Evolutionary conservation across 2,797 vertebrate species (phyloP).

Genomic region (Anguilla pacifica): DNA sequence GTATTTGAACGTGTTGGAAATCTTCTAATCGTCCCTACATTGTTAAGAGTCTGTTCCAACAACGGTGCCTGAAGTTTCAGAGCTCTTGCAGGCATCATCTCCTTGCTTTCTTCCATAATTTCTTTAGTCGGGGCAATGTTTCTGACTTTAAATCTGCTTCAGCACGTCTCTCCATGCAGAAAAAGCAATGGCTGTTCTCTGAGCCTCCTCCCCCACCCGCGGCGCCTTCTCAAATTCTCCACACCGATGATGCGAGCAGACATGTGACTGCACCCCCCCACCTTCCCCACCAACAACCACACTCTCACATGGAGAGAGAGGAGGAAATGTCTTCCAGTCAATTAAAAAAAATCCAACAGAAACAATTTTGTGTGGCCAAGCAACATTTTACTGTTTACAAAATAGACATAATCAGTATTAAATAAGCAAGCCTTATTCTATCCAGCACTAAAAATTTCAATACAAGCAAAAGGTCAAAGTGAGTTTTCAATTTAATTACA

Average conservation of each 20-base stretch:
- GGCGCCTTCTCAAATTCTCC: too few species aligned
- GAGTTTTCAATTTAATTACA: not conserved
- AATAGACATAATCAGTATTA: not conserved
- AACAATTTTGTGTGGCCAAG: not conserved
- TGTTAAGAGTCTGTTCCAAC: not conserved
- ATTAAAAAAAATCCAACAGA: not conserved
- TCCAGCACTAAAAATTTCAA: not conserved
- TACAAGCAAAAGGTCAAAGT: not conserved
- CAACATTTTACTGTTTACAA: not conserved
- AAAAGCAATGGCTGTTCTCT: not conserved
- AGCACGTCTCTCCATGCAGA: not conserved
- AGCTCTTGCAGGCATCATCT: not conserved
- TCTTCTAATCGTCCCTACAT: not conserved
- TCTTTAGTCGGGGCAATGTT: not conserved
- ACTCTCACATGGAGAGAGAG: not conserved
- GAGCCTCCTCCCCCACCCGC: not conserved
- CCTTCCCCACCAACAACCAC: not conserved
- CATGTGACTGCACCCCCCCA: not conserved
- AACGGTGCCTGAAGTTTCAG: not conserved
- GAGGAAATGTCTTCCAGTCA: not conserved
- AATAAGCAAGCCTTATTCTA: not conserved
- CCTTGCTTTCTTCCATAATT: not conserved
- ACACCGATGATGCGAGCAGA: not conserved
- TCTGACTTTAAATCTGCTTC: conserved; percentile 1
- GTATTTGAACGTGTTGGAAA: not conserved